These are phyloP conservation scores for Pheosia gnoma DNA, from an alignment of 2,888 invertebrate genomes.

Conservation along the genomic window DNA sequence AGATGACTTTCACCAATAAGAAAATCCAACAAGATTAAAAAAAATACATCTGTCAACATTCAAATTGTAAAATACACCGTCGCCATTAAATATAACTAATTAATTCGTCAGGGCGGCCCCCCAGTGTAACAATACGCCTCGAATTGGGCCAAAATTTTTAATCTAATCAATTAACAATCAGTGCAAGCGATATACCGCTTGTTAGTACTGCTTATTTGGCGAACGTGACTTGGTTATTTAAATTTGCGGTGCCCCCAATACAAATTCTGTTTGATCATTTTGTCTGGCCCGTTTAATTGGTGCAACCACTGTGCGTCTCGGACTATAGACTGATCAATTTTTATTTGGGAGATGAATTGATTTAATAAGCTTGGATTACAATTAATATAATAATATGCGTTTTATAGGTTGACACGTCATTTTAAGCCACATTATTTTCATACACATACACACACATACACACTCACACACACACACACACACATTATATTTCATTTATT, in stretches of 20 bases:
- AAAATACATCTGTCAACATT: conserved; percentile 61
- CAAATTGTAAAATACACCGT: conserved; percentile 78
- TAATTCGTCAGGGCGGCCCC: conserved; percentile 62
- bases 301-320: conserved; percentile 58
- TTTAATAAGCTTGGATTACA: too few relatives aligned
- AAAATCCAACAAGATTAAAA: conserved; percentile 43
- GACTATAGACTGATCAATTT: conserved; percentile 16
- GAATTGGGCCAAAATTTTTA: conserved; percentile 80
- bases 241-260: conserved; percentile 45
- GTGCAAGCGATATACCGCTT: conserved; percentile 82
- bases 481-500: too few relatives aligned
- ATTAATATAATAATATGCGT: too few relatives aligned
- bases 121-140: conserved; percentile 71
- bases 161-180: conserved; percentile 85
- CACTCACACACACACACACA: too few relatives aligned
- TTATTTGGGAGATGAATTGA: background rate
- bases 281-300: conserved; percentile 71
- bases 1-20: conserved; percentile 22
- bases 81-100: conserved; percentile 71
- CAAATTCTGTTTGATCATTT: conserved; percentile 75
- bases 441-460: too few relatives aligned
- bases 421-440: too few relatives aligned
- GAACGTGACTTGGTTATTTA: conserved; percentile 81
- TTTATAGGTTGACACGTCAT: too few relatives aligned
- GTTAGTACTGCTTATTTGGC: conserved; percentile 81